phyloP scores from a whole-genome alignment of 2,113 vertebrate genomes.

The Nothobranchius kuhntae region DNA sequence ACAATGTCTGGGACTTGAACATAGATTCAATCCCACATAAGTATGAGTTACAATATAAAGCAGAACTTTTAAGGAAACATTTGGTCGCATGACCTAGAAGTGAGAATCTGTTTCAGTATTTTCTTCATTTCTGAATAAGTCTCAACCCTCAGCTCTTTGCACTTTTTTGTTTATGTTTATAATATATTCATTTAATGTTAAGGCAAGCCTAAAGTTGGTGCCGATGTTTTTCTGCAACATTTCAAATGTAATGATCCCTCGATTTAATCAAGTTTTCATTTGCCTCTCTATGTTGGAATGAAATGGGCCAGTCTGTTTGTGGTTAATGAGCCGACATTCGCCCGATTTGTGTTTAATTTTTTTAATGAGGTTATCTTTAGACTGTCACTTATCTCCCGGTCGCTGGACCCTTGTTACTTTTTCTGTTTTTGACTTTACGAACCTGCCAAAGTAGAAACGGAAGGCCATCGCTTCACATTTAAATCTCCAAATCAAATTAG shows the following conservation, averaged over 20 bases:
- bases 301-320: conserved; percentile 30
- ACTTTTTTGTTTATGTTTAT: not conserved
- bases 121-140: too few species aligned
- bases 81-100: too few species aligned
- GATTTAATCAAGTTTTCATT: conserved; percentile 32
- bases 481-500: not conserved
- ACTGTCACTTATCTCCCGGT: conserved; percentile 3
- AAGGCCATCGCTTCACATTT: not conserved
- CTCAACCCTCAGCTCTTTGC: too few species aligned
- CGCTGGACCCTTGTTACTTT: not conserved
- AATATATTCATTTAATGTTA: not conserved
- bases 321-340: conserved; percentile 43
- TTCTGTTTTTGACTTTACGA: conserved; percentile 17
- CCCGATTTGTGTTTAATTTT: conserved; percentile 35
- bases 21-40: too few species aligned
- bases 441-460: conserved; percentile 15
- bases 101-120: too few species aligned
- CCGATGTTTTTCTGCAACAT: conserved; percentile 6
- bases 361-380: conserved; percentile 35
- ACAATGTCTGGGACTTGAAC: too few species aligned
- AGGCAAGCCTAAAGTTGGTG: not conserved
- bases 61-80: too few species aligned
- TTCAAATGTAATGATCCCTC: conserved; percentile 26
- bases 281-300: conserved; percentile 39
- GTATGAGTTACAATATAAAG: too few species aligned